Base-by-base conservation (phyloP, 2,797 vertebrate genomes). In the Phaenicophaeus curvirostris region DNA sequence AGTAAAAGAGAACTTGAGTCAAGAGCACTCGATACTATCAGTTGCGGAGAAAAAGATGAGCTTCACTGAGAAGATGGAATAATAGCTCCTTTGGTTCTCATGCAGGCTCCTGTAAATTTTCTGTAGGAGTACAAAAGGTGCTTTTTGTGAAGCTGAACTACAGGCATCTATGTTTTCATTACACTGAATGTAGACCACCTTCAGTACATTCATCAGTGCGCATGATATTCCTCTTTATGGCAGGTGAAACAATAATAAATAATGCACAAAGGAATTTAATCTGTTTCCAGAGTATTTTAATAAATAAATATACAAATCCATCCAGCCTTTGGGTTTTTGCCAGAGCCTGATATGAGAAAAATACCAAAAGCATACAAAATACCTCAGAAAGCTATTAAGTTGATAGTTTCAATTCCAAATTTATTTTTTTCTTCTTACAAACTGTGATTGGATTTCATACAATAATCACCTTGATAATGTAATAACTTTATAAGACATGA, bases 181-280 rank as follows among this genome's bases (percentile, higher is more conserved):
- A 75, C 23, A 57, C 14, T 54, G 77, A 85, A 96, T 93, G 39
- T 53, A 89, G 91, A 87, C 53, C 62, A 78, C 37, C 41, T 82
- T 89, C 66, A 72, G 48, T 82, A 77, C 85, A 82, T 83, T 94
- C 37, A 93, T 88, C 85, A 80, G 31, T 59, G 77, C 69, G 14
- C 65, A 62, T 62, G 11, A 18, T 91, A 89, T 84, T 94, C 27
- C 30, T 78, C 63, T 85, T 8, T 5, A 89, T 80, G 53, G 46
- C 63, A 93, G 75, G 76, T 89, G 69, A 97, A 97, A 94, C 55
- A 95, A 89, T 87, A 77, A 90, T 96, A 95, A 96, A 97, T 96
- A 96, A 96, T 91, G 86, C 77, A 95, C 89, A 94, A 89, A 82
- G 63, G 58, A 94, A 89, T 55, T 85, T 92, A 97, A 96, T 94